Percentiles rank a stretch among this genome's conserved stretches.
These are phyloP conservation scores for Caradrina clavipalpis DNA, from an alignment of 2,888 invertebrate species.

Conservation along the genomic window DNA sequence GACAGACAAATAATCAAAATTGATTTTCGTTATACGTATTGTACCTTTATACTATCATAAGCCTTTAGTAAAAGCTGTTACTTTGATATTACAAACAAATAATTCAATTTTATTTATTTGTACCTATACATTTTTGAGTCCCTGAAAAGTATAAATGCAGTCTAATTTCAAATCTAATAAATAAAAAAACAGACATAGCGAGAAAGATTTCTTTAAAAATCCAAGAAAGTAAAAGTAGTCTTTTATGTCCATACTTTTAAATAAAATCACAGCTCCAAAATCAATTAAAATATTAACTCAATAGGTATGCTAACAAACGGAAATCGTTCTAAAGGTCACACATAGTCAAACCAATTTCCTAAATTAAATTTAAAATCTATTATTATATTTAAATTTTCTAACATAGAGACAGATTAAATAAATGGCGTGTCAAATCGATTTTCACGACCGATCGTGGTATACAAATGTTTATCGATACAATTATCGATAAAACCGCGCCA, in stretches of 20 bases:
- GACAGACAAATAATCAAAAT: too few relatives aligned
- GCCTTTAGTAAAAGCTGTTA: too few relatives aligned
- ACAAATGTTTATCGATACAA: constrained; percentile 66
- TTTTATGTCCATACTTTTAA: too few relatives aligned
- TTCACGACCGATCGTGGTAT: constrained; percentile 49
- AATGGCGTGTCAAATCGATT: constrained; percentile 64
- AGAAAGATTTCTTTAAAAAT: background rate
- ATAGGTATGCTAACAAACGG: constrained; percentile 32
- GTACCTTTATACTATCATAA: too few relatives aligned
- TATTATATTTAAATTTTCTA: constrained; percentile 53
- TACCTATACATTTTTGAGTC: too few relatives aligned
- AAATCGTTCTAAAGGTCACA: constrained; percentile 55
- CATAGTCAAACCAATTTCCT: constrained; percentile 49
- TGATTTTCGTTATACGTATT: too few relatives aligned
- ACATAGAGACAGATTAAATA: constrained; percentile 50
- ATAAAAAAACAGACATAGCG: background rate
- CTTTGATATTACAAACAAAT: too few relatives aligned
- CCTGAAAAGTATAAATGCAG: too few relatives aligned
- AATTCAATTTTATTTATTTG: too few relatives aligned
- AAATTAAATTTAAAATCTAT: constrained; percentile 61
- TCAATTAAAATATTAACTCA: constrained; percentile 24
- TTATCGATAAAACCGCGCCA: constrained; percentile 63
- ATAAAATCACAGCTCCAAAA: constrained; percentile 18
- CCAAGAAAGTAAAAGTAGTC: too few relatives aligned
- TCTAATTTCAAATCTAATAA: too few relatives aligned